Conservation (phyloP, 92 coral and sea anemone species). For the Chrysogorgia sp. region DNA sequence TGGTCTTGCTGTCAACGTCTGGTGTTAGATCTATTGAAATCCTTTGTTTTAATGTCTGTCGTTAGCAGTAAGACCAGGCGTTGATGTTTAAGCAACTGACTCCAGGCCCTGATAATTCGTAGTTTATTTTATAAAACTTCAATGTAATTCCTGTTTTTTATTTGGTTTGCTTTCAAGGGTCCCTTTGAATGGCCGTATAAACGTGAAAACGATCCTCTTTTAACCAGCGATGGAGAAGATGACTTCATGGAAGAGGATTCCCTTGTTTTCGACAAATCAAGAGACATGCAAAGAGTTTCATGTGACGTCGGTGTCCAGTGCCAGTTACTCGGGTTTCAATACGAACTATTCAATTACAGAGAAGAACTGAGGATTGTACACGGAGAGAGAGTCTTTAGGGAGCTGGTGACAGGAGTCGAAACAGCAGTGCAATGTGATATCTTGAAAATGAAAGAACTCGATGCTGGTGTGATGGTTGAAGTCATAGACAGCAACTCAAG, state of each 20-base stretch:
- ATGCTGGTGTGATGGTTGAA: background rate
- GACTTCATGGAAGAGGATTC: background rate
- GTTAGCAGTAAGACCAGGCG: too few species aligned
- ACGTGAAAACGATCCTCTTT: background rate
- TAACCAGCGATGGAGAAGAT: background rate
- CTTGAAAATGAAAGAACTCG: background rate
- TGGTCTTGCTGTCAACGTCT: too few species aligned
- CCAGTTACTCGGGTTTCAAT: background rate
- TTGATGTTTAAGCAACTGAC: too few species aligned
- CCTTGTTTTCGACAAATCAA: background rate
- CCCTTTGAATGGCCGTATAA: background rate
- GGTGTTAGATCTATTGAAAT: too few species aligned
- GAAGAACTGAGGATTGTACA: background rate
- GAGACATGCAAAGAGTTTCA: background rate
- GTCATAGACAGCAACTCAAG: background rate
- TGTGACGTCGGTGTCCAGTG: constrained; percentile 3
- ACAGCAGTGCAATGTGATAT: background rate
- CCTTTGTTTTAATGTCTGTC: too few species aligned
- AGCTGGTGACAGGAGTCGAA: background rate
- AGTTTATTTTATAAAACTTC: too few species aligned
- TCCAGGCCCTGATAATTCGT: too few species aligned
- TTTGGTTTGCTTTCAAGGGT: background rate
- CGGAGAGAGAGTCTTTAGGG: background rate
- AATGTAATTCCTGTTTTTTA: too few species aligned
- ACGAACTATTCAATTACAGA: background rate